These are phyloP conservation scores for Ptychoptera contaminata DNA, from an alignment of 2,888 invertebrate genomes.

Conservation along the genomic window DNA sequence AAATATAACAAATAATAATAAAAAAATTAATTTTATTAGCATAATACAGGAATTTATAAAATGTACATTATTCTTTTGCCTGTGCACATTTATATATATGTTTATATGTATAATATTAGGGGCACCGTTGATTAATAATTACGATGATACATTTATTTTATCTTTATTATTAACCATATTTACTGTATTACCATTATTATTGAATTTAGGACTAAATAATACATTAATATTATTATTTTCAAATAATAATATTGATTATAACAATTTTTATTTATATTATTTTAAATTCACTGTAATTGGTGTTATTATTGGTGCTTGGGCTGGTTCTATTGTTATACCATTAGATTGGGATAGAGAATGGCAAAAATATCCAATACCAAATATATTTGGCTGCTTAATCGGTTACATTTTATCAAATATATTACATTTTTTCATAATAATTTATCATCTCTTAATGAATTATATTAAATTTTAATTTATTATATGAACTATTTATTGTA, in stretches of 20 bases:
- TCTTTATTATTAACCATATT: constrained; percentile 25
- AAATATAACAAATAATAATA: too few species aligned
- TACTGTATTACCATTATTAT: constrained; percentile 27
- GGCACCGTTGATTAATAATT: constrained; percentile 28
- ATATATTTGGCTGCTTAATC: constrained; percentile 41
- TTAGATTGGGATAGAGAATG: constrained; percentile 77
- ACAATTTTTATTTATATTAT: constrained; percentile 25
- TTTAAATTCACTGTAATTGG: constrained; percentile 28
- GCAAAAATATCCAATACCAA: constrained; percentile 59
- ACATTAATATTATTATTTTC: constrained; percentile 29
- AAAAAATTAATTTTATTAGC: too few species aligned
- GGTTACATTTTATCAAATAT: constrained; percentile 39
- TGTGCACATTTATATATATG: constrained; percentile 24
- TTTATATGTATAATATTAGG: constrained; percentile 29
- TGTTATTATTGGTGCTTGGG: constrained; percentile 55
- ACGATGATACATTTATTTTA: constrained; percentile 28
- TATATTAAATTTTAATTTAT: too few species aligned
- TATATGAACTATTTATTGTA: too few species aligned
- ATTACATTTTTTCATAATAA: constrained; percentile 6
- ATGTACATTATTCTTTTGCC: constrained; percentile 6
- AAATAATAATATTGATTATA: constrained; percentile 25
- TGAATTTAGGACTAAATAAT: constrained; percentile 27
- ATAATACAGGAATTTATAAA: background rate
- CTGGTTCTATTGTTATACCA: constrained; percentile 64
- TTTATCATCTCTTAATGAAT: too few species aligned